Conservation (phyloP, 2,113 vertebrate genomes). For the Gymnobelideus leadbeateri region DNA sequence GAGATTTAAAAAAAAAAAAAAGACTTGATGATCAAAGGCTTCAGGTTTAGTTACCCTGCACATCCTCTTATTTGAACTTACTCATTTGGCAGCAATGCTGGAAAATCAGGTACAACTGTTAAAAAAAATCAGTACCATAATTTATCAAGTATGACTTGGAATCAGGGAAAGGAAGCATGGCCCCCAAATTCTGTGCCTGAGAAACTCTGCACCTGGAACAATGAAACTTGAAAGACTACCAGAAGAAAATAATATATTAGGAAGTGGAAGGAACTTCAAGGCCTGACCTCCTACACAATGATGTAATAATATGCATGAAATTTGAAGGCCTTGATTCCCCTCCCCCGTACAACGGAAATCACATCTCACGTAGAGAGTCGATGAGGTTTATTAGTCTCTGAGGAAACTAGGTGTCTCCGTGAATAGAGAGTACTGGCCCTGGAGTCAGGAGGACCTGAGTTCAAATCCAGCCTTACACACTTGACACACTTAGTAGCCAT, state of each 20-base stretch:
- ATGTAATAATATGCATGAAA: not conserved
- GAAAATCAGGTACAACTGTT: too few relatives aligned
- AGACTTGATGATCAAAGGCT: too few relatives aligned
- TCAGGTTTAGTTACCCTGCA: too few relatives aligned
- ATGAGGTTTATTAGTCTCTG: not conserved
- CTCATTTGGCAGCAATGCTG: too few relatives aligned
- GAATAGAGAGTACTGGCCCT: too few relatives aligned
- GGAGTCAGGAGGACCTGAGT: too few relatives aligned
- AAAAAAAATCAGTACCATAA: not conserved
- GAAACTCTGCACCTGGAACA: not conserved
- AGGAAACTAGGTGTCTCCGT: not conserved
- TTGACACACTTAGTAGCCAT: too few relatives aligned
- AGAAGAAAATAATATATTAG: not conserved
- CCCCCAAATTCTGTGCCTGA: not conserved
- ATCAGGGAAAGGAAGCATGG: not conserved
- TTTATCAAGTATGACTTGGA: not conserved
- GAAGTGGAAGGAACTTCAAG: not conserved
- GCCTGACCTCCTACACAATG: too few relatives aligned
- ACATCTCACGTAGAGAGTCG: not conserved
- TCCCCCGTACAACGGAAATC: not conserved
- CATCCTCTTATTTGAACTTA: too few relatives aligned
- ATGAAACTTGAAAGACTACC: not conserved
- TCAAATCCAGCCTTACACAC: too few relatives aligned
- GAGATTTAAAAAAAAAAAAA: too few relatives aligned
- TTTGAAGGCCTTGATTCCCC: not conserved